phyloP scores from a whole-genome alignment of 1,140 invertebrate species.

The Calycopis cecrops region DNA sequence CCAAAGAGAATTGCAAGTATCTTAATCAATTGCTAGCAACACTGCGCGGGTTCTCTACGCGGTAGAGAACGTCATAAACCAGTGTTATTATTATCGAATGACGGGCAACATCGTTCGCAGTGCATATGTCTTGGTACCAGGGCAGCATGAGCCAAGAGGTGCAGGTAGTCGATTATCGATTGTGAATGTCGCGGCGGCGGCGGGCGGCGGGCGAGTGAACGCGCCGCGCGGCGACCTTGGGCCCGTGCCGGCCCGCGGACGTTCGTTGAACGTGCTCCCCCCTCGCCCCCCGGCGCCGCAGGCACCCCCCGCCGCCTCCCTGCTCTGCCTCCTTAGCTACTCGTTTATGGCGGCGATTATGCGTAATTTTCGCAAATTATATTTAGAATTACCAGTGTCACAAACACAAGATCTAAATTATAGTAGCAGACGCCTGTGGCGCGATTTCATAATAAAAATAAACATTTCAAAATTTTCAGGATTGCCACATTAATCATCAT shows the following conservation, averaged over 20 bases:
- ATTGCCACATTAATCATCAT: too few relatives aligned
- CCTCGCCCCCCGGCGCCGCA: slow-evolving; percentile 26
- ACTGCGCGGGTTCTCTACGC: too few relatives aligned
- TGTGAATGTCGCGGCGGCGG: slow-evolving; percentile 30
- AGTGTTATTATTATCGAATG: too few relatives aligned
- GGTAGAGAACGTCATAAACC: too few relatives aligned
- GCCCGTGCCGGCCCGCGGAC: slow-evolving; percentile 61
- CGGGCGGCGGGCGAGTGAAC: slow-evolving; percentile 46
- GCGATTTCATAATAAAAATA: too few relatives aligned
- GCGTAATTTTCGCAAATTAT: slow-evolving; percentile 42
- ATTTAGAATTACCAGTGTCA: slow-evolving; percentile 32
- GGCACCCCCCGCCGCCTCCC: slow-evolving; percentile 23
- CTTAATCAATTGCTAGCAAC: too few relatives aligned
- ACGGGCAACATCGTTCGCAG: not conserved
- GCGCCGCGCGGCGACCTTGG: slow-evolving; percentile 65
- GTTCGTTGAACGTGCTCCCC: slow-evolving; percentile 63
- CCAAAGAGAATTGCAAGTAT: too few relatives aligned
- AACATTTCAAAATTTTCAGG: too few relatives aligned
- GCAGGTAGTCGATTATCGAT: slow-evolving; percentile 26
- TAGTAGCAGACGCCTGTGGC: too few relatives aligned
- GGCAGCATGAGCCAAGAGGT: not conserved
- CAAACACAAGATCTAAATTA: too few relatives aligned
- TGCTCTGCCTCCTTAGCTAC: slow-evolving; percentile 31
- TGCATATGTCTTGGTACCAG: not conserved
- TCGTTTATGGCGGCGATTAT: slow-evolving; percentile 45